Conservation (phyloP, 2,888 invertebrate genomes). For the Diogma glabrata region DNA sequence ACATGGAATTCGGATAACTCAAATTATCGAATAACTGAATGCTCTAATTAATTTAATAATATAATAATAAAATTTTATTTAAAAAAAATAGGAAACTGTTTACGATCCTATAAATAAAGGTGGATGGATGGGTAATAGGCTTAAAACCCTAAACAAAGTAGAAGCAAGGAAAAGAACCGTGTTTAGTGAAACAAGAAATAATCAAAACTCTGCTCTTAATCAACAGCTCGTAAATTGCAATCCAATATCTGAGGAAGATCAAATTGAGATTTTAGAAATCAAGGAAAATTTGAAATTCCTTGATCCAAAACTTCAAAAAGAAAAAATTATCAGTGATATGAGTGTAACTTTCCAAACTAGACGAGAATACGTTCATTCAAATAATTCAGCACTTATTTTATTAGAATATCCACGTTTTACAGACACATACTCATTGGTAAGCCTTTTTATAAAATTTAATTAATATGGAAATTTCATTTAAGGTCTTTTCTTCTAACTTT, state of each 20-base stretch:
- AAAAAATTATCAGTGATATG: neutral
- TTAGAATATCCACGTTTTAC: neutral
- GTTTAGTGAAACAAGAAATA: neutral
- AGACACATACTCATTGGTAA: neutral
- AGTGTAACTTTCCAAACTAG: neutral
- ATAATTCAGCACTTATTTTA: neutral
- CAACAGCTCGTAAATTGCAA: neutral
- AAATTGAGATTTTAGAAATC: neutral
- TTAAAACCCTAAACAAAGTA: neutral
- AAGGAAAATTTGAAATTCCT: neutral
- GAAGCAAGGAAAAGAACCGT: neutral
- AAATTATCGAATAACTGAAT: too few species aligned
- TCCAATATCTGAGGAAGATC: neutral
- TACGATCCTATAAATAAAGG: neutral
- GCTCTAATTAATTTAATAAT: too few species aligned
- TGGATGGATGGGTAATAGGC: neutral
- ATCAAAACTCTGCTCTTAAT: too few species aligned
- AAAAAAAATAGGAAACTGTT: constrained; percentile 6
- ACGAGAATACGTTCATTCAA: neutral
- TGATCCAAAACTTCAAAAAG: neutral
- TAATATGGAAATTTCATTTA: neutral
- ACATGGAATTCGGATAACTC: too few species aligned
- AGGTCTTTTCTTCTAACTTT: neutral
- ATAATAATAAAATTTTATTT: neutral
- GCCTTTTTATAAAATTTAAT: neutral